Base-by-base conservation (phyloP, 1,140 invertebrate species). In the Oedothorax gibbosus region DNA sequence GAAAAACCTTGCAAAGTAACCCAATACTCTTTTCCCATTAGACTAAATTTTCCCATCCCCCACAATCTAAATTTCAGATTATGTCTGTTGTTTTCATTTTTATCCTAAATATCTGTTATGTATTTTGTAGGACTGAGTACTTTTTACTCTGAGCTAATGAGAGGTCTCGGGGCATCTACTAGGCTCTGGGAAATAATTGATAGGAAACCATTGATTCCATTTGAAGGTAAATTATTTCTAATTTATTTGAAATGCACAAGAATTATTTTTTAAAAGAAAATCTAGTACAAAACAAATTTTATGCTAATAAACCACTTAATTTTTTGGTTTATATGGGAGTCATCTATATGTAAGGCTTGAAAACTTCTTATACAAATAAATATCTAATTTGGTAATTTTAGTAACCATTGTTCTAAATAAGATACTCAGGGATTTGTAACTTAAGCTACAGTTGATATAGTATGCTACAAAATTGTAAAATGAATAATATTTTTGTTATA, bases 61-160 rank as follows among this genome's bases (percentile, higher is more conserved):
- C n/a, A n/a, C n/a, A n/a, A n/a, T n/a, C 57, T 35, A 5, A 5
- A 60, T 60, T 60, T 60, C 57, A 60, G 12, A 60, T 60, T 12
- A 8, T 12, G 49, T 5, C 7, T 49, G 0, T 56, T 56, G 51
- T 82, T 15, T 78, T 76, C 7, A 15, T 18, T 18, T 15, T 65
- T 65, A 21, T 20, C 12, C 21, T 35, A 68, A 68, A 14, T 4
- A 68, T 35, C 65, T 49, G 11, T 35, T 11, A 49, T 10, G 7
- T 35, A 21, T 53, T 78, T 79, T 86, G 53, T 87, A 91, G 96
- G 96, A 0, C 88, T 99, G 21, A 95, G 95, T 49, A 94, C 93
- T 86, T 98, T 98, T 89, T 99, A 98, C 89, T 94, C 96, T 0
- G 97, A 99, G 89, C 89, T 99, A 85, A 99, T 98, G 91, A 95